Evolutionary conservation across 2,113 vertebrate genomes (phyloP).

Genomic region (Cryptotis parvus): DNA sequence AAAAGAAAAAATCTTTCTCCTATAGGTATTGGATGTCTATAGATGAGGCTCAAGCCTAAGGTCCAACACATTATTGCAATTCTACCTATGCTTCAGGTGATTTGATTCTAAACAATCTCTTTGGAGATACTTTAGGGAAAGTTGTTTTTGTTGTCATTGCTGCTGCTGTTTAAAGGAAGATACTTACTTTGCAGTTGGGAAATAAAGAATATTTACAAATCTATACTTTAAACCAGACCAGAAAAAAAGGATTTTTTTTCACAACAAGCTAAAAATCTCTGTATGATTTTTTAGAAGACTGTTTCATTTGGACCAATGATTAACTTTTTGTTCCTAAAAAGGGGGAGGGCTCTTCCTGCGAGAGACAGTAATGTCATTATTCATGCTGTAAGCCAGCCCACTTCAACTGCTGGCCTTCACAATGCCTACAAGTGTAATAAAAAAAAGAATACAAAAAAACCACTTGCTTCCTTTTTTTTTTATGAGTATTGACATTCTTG

Average conservation of each 20-base stretch:
- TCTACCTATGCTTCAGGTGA: neutral
- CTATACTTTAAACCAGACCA: neutral
- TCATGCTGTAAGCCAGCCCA: conserved; percentile 88
- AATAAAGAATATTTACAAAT: conserved; percentile 40
- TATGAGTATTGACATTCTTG: conserved; percentile 92
- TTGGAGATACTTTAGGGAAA: neutral
- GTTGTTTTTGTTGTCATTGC: neutral
- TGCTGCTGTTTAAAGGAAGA: neutral
- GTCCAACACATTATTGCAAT: neutral
- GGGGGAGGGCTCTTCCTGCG: conserved; percentile 64
- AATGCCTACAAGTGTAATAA: conserved; percentile 87
- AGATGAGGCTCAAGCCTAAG: no score
- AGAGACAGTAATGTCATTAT: conserved; percentile 88
- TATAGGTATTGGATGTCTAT: neutral
- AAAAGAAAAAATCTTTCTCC: no score
- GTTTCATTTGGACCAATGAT: conserved; percentile 66
- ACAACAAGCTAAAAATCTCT: conserved; percentile 38
- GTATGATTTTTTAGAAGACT: conserved; percentile 68
- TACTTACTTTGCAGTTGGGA: neutral
- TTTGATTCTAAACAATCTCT: neutral
- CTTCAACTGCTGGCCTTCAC: conserved; percentile 89
- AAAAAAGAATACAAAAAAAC: conserved; percentile 86
- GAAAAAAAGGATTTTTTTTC: neutral
- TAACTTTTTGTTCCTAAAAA: conserved; percentile 76
- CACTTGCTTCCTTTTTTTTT: conserved; percentile 88